A percentile compares a stretch with the other conserved stretches of the same genome.
These are phyloP conservation scores for Aldrovandia affinis DNA, from an alignment of 2,797 vertebrate species.

Conservation along the genomic window DNA sequence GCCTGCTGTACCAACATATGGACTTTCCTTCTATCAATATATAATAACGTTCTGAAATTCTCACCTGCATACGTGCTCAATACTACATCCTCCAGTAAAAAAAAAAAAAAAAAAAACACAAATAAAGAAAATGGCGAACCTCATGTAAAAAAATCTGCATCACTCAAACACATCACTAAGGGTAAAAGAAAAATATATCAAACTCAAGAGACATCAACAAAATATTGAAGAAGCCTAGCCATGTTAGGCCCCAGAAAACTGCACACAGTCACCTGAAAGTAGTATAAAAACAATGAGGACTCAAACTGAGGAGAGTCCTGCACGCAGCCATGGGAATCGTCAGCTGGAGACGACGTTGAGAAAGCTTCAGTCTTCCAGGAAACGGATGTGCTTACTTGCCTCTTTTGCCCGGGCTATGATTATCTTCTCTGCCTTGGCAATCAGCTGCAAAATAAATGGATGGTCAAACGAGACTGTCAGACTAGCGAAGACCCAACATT, in stretches of 20 bases:
- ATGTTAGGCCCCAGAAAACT: not conserved
- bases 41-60: not conserved
- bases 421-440: slow-evolving; percentile 94
- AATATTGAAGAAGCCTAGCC: not conserved
- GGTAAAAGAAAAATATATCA: not conserved
- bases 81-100: not conserved
- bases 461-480: not conserved
- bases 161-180: not conserved
- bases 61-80: not conserved
- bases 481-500: not conserved
- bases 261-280: not conserved
- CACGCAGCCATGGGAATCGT: not conserved
- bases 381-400: slow-evolving; percentile 87
- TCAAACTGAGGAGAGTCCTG: not conserved
- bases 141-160: not conserved
- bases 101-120: not conserved
- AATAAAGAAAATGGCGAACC: no score
- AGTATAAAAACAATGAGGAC: not conserved
- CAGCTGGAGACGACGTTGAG: not conserved
- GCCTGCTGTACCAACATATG: not conserved
- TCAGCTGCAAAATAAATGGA: slow-evolving; percentile 72
- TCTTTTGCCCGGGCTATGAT: slow-evolving; percentile 86
- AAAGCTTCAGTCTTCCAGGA: slow-evolving; percentile 78
- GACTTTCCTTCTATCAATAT: not conserved
- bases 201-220: not conserved